Evolutionary conservation across 2,888 invertebrate genomes (phyloP), one percentile per base, ranked within the genome.

Genomic region (Parasteatoda lunata): DNA sequence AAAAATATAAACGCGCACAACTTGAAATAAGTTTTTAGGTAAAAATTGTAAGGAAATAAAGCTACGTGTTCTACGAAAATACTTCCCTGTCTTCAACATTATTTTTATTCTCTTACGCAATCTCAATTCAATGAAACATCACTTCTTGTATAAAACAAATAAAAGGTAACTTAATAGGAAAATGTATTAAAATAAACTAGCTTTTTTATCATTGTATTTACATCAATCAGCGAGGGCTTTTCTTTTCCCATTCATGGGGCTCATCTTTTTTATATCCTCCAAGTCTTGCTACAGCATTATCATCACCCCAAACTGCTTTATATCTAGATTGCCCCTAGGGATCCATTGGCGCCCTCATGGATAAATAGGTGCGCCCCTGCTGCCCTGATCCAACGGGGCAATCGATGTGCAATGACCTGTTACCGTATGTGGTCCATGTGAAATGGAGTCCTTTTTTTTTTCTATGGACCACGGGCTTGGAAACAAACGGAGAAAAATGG

Each of bases 401-500:
- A 77, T 77, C 77, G 77, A 77, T 77, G 77, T 68, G 76, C 65
- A 76, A 48, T 76, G 76, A 65, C 65, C 76, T 65, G 77, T 66
- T 77, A 66, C 51, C 66, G 77, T 30, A 54, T 59, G 59, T 59
- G 59, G 59, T n/a, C n/a, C 59, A n/a, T 59, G 59, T 59, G 59
- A 59, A 59, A 59, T n/a, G 4, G 59, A 59, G 59, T n/a, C n/a
- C 8, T 59, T 59, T n/a, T 30, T n/a, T 30, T 30, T 30, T 30
- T 30, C 30, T 30, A 30, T 30, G 30, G 30, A 30, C 59, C 8
- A 5, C n/a, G 59, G 59, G 8, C 59, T 59, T 59, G 11, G 49
- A 64, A 76, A 15, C 15, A 47, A 48, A 11, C 47, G 49, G 64
- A 76, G 64, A 76, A 76, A 64, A 76, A 64, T 64, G 73, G 45